Evolutionary conservation across 2,797 vertebrate species (phyloP), one percentile per base, ranked within the genome.

Genomic region (Furcifer pardalis): DNA sequence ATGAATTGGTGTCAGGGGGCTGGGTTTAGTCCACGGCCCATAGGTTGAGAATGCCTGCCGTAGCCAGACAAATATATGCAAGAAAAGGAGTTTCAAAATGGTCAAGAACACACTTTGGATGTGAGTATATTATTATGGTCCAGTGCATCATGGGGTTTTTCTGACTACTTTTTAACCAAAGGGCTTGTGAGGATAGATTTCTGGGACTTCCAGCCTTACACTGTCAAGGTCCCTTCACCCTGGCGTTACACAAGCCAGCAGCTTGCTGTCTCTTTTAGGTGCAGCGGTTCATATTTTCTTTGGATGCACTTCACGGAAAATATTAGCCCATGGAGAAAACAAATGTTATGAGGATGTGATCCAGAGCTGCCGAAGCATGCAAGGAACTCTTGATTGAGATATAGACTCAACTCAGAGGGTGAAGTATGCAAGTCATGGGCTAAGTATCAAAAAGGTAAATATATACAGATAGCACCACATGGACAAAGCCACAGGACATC

Each of bases 281-380:
- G 30, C 27, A 37, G 23, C 25, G 30, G 3, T 7, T 75, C 72
- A 30, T 76, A 7, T 86, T 88, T 86, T 83, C 88, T 88, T 89
- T 90, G 89, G 92, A 88, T 78, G 46, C 17, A 56, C 32, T 0
- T 0, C 77, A 71, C 60, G 91, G 93, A 95, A 95, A 94, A 89
- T 92, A 88, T 90, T 83, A 93, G 27, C n/a, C 80, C 12, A 1
- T 9, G 37, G 79, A 81, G 68, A 74, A 85, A 92, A 79, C 78
- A 81, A 75, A 77, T 0, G 0, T 80, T 81, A 82, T 65, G 81
- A 88, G 88, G 81, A 77, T 40, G 75, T 4, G 52, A 82, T 32
- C 1, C 0, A 1, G 77, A 71, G 40, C 2, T 0, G 52, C 3
- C 0, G 9, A 89, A 25, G 40, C 0, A 0, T 78, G 68, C 87